Evolutionary conservation across 1,140 invertebrate genomes (phyloP).

Genomic region (Dufourea novaeangliae): DNA sequence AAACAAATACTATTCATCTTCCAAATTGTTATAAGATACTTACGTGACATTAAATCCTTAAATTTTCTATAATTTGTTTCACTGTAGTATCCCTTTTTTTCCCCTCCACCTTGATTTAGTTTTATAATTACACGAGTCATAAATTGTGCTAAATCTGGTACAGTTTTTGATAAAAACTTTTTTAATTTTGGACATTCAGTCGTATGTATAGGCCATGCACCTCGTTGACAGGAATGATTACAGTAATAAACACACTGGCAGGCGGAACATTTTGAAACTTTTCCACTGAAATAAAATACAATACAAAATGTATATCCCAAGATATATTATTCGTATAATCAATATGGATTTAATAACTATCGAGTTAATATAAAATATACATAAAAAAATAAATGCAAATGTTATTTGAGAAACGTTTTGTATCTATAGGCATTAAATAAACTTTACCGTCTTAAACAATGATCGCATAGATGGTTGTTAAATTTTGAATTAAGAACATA

Average conservation of each 20-base stretch:
- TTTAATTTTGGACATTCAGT: constrained; percentile 89
- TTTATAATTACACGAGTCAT: constrained; percentile 88
- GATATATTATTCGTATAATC: not conserved
- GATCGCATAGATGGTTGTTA: constrained; percentile 83
- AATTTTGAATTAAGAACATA: constrained; percentile 83
- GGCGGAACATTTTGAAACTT: constrained; percentile 88
- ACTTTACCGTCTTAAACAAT: constrained; percentile 84
- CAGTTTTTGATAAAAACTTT: constrained; percentile 84
- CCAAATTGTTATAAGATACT: constrained; percentile 74
- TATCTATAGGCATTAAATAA: constrained; percentile 6
- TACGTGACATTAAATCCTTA: constrained; percentile 93
- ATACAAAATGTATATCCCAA: constrained; percentile 11
- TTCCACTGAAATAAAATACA: constrained; percentile 82
- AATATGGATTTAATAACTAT: no score
- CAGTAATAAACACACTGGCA: constrained; percentile 92
- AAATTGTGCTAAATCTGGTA: constrained; percentile 89
- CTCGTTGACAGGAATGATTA: constrained; percentile 87
- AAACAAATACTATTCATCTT: not conserved
- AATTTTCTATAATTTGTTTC: constrained; percentile 87
- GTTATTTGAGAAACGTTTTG: constrained; percentile 14
- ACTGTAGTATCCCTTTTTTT: constrained; percentile 86
- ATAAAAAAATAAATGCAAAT: constrained; percentile 37
- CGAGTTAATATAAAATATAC: no score
- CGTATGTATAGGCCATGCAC: constrained; percentile 89
- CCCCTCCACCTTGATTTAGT: constrained; percentile 85